These are phyloP conservation scores for Hyles vespertilio DNA, from an alignment of 1,140 invertebrate genomes.

Conservation along the genomic window DNA sequence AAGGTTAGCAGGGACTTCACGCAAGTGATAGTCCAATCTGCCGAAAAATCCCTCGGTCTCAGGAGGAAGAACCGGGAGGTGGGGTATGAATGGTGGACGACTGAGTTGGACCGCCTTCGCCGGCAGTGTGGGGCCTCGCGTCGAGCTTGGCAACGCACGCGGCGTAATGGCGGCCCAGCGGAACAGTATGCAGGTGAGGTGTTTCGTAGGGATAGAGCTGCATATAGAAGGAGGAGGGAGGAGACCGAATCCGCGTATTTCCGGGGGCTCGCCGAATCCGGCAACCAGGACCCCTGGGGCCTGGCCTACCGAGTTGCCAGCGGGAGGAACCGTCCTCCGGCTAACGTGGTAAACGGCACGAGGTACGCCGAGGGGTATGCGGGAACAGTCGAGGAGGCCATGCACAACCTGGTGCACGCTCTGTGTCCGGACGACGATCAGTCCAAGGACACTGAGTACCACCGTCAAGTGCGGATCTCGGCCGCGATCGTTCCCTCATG, in stretches of 20 bases:
- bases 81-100: constrained; percentile 33
- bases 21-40: too few relatives aligned
- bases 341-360: constrained; percentile 22
- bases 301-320: constrained; percentile 23
- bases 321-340: constrained; percentile 16
- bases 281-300: constrained; percentile 34
- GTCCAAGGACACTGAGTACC: constrained; percentile 14
- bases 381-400: constrained; percentile 20
- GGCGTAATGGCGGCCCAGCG: constrained; percentile 3
- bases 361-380: constrained; percentile 16
- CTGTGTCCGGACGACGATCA: constrained; percentile 27
- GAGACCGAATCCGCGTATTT: constrained; percentile 17
- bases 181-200: constrained; percentile 12
- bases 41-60: constrained; percentile 5
- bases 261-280: constrained; percentile 20
- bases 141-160: constrained; percentile 22
- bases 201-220: constrained; percentile 5
- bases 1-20: too few relatives aligned
- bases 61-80: neutral
- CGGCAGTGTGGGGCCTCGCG: constrained; percentile 8
- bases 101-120: constrained; percentile 18
- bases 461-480: constrained; percentile 12
- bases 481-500: constrained; percentile 12
- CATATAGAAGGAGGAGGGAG: constrained; percentile 24
- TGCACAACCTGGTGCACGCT: constrained; percentile 18